A percentile compares a stretch with the other conserved stretches of the same genome.
These are phyloP conservation scores for Podabrus alpinus DNA, from an alignment of 2,888 invertebrate genomes.

Conservation along the genomic window DNA sequence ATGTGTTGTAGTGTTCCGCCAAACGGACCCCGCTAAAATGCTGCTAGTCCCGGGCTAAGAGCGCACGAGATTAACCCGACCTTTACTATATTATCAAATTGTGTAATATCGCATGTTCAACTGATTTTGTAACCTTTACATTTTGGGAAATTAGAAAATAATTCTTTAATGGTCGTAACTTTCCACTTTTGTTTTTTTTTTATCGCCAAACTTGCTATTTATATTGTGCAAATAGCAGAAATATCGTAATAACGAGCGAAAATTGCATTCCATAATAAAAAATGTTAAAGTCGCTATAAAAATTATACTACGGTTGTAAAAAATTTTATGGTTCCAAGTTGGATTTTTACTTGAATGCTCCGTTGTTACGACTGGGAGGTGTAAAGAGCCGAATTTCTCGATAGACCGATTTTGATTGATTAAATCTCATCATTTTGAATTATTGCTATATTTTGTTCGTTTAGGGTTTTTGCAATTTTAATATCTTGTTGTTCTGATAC, in stretches of 20 bases:
- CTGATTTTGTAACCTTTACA: not conserved
- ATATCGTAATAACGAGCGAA: not conserved
- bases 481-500: not conserved
- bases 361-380: not conserved
- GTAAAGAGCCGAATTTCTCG: not conserved
- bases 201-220: not conserved
- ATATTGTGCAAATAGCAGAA: not conserved
- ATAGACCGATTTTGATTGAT: constrained; percentile 5
- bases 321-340: constrained; percentile 9
- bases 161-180: not conserved
- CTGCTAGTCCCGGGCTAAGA: no score
- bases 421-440: not conserved
- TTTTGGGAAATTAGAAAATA: not conserved
- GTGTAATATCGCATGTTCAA: not conserved
- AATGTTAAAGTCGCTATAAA: not conserved
- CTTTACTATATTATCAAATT: not conserved
- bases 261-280: not conserved
- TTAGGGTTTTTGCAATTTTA: not conserved
- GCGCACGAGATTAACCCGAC: no score
- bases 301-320: not conserved
- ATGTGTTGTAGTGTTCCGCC: no score
- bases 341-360: constrained; percentile 5
- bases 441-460: not conserved
- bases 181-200: not conserved
- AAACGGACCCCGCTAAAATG: no score